Conservation (phyloP, 2,797 vertebrate species). For the Tinamus major region DNA sequence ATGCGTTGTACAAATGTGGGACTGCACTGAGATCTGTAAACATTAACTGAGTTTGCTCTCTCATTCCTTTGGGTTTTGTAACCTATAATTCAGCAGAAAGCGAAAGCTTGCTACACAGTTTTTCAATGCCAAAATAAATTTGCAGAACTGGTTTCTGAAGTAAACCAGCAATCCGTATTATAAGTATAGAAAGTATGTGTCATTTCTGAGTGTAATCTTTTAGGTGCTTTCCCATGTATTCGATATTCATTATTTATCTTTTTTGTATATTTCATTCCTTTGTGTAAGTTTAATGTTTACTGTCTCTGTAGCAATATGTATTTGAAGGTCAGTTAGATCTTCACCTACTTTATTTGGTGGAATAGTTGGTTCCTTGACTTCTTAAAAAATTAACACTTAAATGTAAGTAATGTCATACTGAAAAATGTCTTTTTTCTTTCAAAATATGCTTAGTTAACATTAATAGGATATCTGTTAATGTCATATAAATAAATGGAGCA, state of each 20-base stretch:
- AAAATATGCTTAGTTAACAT: background rate
- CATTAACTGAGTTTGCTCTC: background rate
- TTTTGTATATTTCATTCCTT: background rate
- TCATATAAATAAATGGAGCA: background rate
- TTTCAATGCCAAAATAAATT: background rate
- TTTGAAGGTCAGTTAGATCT: conserved; percentile 7
- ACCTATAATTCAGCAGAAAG: background rate
- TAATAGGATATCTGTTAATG: background rate
- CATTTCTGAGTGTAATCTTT: background rate
- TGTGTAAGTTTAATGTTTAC: background rate
- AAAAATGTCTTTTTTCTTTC: background rate
- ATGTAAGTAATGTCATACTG: background rate
- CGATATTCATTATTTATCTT: conserved; percentile 1
- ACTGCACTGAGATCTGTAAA: conserved; percentile 2
- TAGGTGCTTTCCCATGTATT: background rate
- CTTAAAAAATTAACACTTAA: background rate
- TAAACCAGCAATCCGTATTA: background rate
- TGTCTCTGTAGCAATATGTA: background rate
- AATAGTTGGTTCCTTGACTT: background rate
- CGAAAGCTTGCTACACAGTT: background rate
- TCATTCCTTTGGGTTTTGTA: background rate
- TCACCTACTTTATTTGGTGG: background rate
- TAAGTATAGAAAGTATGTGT: background rate
- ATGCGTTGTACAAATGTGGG: background rate
- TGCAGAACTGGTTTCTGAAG: background rate